These are phyloP conservation scores for Antennarius maculatus DNA, from an alignment of 2,797 vertebrate genomes.

Conservation along the genomic window DNA sequence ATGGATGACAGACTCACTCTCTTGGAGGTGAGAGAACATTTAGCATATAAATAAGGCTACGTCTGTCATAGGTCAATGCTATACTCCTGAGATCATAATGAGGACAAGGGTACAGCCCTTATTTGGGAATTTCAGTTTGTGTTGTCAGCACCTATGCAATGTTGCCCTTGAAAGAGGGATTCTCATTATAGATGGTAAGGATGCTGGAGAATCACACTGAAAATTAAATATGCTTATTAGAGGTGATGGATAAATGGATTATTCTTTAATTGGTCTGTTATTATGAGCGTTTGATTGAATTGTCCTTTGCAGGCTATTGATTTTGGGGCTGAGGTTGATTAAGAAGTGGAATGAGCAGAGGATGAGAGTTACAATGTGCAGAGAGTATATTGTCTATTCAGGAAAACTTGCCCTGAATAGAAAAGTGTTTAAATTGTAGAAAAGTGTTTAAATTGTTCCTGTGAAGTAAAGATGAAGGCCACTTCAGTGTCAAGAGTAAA, in stretches of 20 bases:
- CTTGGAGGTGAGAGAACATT: conserved; percentile 54
- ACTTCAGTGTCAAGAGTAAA: conserved; percentile 23
- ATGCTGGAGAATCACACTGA: conserved; percentile 60
- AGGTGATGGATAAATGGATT: conserved; percentile 79
- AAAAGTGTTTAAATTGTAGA: not conserved
- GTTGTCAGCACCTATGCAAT: conserved; percentile 38
- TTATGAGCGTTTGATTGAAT: conserved; percentile 77
- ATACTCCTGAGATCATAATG: conserved; percentile 63
- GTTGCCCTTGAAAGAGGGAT: conserved; percentile 62
- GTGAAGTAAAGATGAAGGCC: conserved; percentile 18
- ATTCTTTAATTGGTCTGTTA: conserved; percentile 76
- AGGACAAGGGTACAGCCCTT: conserved; percentile 54
- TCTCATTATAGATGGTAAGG: conserved; percentile 63
- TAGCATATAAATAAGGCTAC: conserved; percentile 70
- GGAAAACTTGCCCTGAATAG: conserved; percentile 27
- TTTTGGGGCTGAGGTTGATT: conserved; percentile 70
- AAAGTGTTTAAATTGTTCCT: conserved; percentile 25
- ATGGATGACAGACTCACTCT: conserved; percentile 56
- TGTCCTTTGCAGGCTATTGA: conserved; percentile 80
- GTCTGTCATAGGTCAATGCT: conserved; percentile 63
- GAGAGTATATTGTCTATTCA: conserved; percentile 42
- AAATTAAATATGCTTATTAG: conserved; percentile 79
- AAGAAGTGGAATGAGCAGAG: conserved; percentile 58
- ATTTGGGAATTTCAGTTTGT: conserved; percentile 51
- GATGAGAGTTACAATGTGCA: conserved; percentile 41